Conservation (phyloP, 2,113 vertebrate genomes). For the Struthio camelus region DNA sequence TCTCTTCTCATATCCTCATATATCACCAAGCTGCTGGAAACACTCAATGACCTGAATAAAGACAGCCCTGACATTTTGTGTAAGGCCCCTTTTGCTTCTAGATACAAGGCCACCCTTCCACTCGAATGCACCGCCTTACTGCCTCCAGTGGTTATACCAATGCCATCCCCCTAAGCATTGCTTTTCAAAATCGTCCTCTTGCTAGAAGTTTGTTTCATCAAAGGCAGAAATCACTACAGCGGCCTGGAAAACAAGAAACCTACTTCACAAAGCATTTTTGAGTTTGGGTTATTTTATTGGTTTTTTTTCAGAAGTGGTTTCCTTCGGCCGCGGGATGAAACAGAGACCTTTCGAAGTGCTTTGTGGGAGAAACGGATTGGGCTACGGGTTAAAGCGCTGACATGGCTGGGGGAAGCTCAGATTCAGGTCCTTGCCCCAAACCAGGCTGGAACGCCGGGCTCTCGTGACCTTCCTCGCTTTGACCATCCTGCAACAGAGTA, state of each 20-base stretch:
- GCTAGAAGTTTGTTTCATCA: not conserved
- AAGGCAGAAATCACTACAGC: not conserved
- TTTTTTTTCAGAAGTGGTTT: not conserved
- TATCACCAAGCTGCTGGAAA: constrained; percentile 35
- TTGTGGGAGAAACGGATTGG: not conserved
- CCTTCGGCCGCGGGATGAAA: not conserved
- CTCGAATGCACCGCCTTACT: not conserved
- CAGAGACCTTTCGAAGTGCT: not conserved
- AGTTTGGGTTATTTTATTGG: not conserved
- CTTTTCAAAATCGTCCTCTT: not conserved
- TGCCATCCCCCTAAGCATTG: not conserved
- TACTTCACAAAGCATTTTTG: not conserved
- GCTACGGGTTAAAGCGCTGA: not conserved
- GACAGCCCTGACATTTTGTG: constrained; percentile 58
- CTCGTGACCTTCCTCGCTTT: not conserved
- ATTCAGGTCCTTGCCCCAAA: not conserved
- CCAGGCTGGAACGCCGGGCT: not conserved
- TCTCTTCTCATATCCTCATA: constrained; percentile 21
- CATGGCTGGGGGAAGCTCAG: not conserved
- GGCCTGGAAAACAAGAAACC: not conserved
- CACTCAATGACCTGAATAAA: constrained; percentile 41
- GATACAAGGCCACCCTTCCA: constrained; percentile 15
- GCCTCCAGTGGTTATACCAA: not conserved
- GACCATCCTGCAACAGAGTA: not conserved
- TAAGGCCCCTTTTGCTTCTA: not conserved